phyloP scores from a whole-genome alignment of 2,888 invertebrate genomes.

The Aphelenchoides bicaudatus region DNA sequence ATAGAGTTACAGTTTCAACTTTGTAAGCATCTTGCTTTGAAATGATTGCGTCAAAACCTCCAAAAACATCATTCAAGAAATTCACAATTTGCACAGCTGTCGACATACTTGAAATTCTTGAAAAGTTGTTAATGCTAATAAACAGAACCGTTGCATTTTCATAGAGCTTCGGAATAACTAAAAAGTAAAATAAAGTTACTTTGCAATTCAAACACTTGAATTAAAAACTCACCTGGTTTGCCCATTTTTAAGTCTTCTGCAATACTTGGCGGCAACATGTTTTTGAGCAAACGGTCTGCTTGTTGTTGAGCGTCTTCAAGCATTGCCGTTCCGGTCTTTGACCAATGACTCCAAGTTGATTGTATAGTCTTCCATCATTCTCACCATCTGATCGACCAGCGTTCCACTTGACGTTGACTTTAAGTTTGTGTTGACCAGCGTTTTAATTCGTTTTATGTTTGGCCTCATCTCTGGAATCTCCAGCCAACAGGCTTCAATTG shows the following conservation, averaged over 20 bases:
- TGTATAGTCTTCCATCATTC: constrained; percentile 57
- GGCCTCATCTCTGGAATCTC: constrained; percentile 52
- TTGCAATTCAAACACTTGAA: too few relatives aligned
- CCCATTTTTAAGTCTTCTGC: constrained; percentile 3
- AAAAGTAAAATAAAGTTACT: too few relatives aligned
- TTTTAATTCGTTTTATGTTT: constrained; percentile 49
- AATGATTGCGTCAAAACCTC: constrained; percentile 57
- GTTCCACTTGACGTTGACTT: constrained; percentile 45
- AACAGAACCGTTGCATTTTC: constrained; percentile 55
- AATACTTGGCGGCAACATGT: constrained; percentile 55
- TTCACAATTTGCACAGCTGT: constrained; percentile 56
- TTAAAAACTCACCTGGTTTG: background rate
- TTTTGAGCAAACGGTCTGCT: constrained; percentile 55
- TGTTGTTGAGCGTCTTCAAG: constrained; percentile 58
- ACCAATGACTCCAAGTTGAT: constrained; percentile 52
- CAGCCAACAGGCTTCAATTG: constrained; percentile 55
- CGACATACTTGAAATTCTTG: constrained; percentile 55
- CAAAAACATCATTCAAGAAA: constrained; percentile 57
- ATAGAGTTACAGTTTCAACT: constrained; percentile 26
- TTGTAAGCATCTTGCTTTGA: constrained; percentile 59
- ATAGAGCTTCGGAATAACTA: constrained; percentile 55
- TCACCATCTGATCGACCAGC: constrained; percentile 57
- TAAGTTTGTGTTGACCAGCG: constrained; percentile 51
- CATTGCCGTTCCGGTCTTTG: too few relatives aligned
- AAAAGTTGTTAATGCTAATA: constrained; percentile 56